Evolutionary conservation across 2,888 invertebrate genomes (phyloP).

Genomic region (Lissonota sp.): DNA sequence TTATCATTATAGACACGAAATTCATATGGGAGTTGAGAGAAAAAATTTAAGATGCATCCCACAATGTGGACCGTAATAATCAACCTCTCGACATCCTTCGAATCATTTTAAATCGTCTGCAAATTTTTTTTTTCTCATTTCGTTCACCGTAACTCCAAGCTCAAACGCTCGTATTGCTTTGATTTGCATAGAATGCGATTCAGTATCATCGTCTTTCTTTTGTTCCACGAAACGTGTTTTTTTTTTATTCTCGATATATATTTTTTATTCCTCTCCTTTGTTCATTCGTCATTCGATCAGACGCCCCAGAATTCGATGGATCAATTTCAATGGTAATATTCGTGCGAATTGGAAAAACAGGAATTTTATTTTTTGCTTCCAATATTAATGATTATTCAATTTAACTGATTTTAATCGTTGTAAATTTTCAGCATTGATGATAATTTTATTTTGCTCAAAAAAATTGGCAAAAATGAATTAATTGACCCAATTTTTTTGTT

Average conservation of each 20-base stretch:
- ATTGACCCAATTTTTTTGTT: no score
- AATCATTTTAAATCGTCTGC: constrained; percentile 25
- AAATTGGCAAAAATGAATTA: neutral
- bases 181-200: constrained; percentile 59
- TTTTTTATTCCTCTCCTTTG: neutral
- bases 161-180: constrained; percentile 22
- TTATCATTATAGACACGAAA: no score
- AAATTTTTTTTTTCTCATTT: constrained; percentile 14
- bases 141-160: constrained; percentile 3
- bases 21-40: neutral
- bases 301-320: constrained; percentile 10
- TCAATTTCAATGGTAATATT: constrained; percentile 12
- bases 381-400: neutral
- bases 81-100: constrained; percentile 40
- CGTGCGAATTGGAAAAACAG: neutral
- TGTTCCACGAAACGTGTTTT: constrained; percentile 32
- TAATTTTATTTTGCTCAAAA: neutral
- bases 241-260: neutral
- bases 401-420: neutral
- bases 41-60: constrained; percentile 13
- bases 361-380: neutral
- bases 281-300: constrained; percentile 12
- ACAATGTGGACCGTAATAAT: constrained; percentile 25
- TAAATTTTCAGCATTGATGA: constrained; percentile 9
- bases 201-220: constrained; percentile 11